Conservation (phyloP, 2,113 vertebrate genomes). For the Hepsetus odoe region DNA sequence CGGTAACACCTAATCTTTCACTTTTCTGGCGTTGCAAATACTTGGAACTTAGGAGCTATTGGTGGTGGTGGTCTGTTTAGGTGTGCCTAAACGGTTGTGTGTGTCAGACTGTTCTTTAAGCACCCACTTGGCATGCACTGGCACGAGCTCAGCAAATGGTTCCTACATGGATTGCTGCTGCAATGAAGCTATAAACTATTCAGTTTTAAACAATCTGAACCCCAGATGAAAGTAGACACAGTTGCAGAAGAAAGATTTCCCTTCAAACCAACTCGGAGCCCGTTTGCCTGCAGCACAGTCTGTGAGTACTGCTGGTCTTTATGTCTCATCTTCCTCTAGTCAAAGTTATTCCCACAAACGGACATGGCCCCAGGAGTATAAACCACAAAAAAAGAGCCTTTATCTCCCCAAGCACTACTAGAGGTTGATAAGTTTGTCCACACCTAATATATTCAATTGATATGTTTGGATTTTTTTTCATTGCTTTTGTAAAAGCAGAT, state of each 20-base stretch:
- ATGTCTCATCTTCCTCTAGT: slow-evolving; percentile 24
- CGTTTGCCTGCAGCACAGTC: background rate
- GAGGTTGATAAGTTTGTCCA: background rate
- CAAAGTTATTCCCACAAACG: slow-evolving; percentile 41
- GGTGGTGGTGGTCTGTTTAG: background rate
- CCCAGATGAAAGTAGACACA: background rate
- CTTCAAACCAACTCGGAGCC: background rate
- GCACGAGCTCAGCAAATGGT: background rate
- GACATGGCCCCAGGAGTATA: background rate
- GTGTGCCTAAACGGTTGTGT: background rate
- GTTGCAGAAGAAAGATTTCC: background rate
- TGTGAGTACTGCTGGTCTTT: slow-evolving; percentile 16
- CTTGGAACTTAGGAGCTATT: slow-evolving; percentile 8
- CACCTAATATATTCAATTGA: background rate
- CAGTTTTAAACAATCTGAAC: background rate
- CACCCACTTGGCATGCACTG: background rate
- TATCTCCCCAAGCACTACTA: slow-evolving; percentile 9
- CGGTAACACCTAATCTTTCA: slow-evolving; percentile 25
- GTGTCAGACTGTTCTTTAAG: background rate
- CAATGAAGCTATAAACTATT: background rate
- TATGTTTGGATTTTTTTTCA: background rate
- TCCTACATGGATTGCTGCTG: background rate
- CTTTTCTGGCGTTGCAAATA: slow-evolving; percentile 26
- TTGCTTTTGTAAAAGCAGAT: too few relatives aligned
- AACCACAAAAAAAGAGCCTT: slow-evolving; percentile 14